phyloP scores from a whole-genome alignment of 2,888 invertebrate species.

The Schrankia costaestrigalis region DNA sequence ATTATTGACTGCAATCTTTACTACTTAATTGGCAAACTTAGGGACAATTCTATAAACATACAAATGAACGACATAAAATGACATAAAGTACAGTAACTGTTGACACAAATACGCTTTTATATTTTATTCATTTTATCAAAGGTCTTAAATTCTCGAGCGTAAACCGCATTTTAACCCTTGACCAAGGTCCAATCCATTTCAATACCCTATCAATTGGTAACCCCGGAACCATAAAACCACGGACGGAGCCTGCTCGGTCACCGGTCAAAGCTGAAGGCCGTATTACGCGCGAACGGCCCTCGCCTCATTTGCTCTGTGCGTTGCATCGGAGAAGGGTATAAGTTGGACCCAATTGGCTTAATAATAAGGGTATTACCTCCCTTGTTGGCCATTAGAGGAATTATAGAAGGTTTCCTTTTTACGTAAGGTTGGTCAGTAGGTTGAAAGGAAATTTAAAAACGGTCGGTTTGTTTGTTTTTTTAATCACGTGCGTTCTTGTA shows the following conservation, averaged over 20 bases:
- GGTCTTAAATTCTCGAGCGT: no score
- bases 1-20: no score
- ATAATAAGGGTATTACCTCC: slow-evolving; percentile 8
- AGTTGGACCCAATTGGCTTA: slow-evolving; percentile 5
- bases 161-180: slow-evolving; percentile 1
- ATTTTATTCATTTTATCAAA: no score
- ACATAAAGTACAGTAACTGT: no score
- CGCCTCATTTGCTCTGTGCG: slow-evolving; percentile 71
- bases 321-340: slow-evolving; percentile 31
- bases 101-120: no score
- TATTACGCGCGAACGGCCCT: slow-evolving; percentile 72
- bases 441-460: slow-evolving; percentile 1
- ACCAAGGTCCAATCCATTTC: slow-evolving; percentile 23
- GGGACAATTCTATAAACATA: no score
- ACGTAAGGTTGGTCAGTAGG: no score
- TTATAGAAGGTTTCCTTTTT: slow-evolving; percentile 3
- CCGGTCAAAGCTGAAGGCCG: slow-evolving; percentile 34
- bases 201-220: slow-evolving; percentile 24
- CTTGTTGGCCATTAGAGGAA: slow-evolving; percentile 5
- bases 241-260: slow-evolving; percentile 36
- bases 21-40: no score
- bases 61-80: no score
- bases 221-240: slow-evolving; percentile 48
- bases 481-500: no score
- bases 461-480: no score